Conservation (phyloP, 53 echinoderm and acorn worm species). For the Zoroaster sp. region DNA sequence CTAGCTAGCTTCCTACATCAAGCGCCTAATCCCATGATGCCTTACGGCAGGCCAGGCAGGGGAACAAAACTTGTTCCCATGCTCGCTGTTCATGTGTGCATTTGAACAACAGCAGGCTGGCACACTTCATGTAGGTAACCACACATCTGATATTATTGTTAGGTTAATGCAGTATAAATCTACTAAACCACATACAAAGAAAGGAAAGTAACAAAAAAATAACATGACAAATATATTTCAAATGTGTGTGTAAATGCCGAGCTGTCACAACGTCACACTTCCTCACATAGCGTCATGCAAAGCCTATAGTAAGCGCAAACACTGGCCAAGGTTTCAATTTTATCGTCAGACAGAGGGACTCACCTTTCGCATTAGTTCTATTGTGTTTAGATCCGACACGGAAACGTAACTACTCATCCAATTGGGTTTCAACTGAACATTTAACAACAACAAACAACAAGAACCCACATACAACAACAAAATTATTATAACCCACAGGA, state of each 20-base stretch:
- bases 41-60: no score
- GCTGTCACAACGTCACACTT: not conserved
- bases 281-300: not conserved
- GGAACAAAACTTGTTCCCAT: no score
- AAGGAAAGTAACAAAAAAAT: not conserved
- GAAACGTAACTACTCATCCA: constrained; percentile 53
- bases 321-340: not conserved
- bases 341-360: not conserved
- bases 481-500: not conserved
- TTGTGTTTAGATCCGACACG: constrained; percentile 43
- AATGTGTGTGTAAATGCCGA: not conserved
- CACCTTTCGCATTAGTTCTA: constrained; percentile 60
- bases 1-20: no score
- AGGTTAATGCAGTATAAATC: no score
- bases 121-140: no score
- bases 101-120: no score
- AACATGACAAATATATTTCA: not conserved
- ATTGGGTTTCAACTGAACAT: constrained; percentile 49
- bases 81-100: no score
- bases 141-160: no score
- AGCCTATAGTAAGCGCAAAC: not conserved
- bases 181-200: no score
- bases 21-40: no score
- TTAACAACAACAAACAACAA: not conserved
- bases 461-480: not conserved